phyloP scores from a whole-genome alignment of 2,113 vertebrate genomes.

The Cheilinus undulatus region DNA sequence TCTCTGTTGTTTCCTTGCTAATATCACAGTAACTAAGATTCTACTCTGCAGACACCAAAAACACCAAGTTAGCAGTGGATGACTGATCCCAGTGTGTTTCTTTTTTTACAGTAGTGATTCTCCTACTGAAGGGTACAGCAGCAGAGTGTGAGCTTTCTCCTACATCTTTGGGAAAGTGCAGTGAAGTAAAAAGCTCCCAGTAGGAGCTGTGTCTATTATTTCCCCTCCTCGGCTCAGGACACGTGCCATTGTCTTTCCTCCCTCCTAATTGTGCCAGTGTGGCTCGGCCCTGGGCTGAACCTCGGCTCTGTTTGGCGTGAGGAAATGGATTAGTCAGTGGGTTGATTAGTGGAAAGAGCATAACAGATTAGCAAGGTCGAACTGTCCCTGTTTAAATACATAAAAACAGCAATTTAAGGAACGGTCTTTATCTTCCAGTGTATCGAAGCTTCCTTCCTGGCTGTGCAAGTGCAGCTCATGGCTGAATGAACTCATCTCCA shows the following conservation, averaged over 20 bases:
- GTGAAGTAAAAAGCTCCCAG: conserved; percentile 54
- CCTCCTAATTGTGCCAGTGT: conserved; percentile 44
- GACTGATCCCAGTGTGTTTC: conserved; percentile 10
- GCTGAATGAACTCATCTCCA: conserved; percentile 64
- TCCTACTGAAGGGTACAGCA: conserved; percentile 23
- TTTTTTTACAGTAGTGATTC: conserved; percentile 25
- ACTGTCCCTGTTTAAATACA: conserved; percentile 67
- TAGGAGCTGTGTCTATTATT: conserved; percentile 41
- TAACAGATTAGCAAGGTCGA: conserved; percentile 73
- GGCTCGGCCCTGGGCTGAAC: conserved; percentile 52
- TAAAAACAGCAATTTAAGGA: conserved; percentile 68
- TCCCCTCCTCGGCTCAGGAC: conserved; percentile 36
- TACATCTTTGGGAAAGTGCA: conserved; percentile 44
- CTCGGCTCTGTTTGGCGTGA: conserved; percentile 46
- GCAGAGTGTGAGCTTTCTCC: conserved; percentile 20
- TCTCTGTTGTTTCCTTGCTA: background rate
- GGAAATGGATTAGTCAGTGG: conserved; percentile 74
- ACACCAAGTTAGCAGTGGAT: conserved; percentile 6
- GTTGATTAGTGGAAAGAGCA: conserved; percentile 73
- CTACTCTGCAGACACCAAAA: background rate
- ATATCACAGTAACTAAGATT: conserved; percentile 25
- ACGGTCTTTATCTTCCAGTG: conserved; percentile 54
- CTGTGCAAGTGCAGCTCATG: conserved; percentile 37
- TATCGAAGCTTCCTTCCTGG: conserved; percentile 46
- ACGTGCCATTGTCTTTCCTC: conserved; percentile 58